These are phyloP conservation scores for Halcyon badia DNA, from an alignment of 2,797 vertebrate genomes.

Conservation along the genomic window DNA sequence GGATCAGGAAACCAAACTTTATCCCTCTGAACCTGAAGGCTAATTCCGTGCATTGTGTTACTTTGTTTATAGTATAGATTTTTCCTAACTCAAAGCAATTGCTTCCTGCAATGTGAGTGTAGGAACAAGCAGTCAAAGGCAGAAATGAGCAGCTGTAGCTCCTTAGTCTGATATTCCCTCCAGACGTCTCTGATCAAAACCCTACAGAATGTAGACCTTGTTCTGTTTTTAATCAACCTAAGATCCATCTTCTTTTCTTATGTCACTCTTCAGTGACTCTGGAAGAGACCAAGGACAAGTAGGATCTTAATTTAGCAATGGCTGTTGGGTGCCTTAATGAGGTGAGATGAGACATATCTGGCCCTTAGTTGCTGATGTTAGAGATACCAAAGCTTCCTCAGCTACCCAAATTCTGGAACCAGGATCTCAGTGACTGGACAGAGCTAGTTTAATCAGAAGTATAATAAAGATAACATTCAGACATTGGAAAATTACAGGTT, in stretches of 20 bases:
- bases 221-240: neutral
- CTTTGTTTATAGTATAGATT: neutral
- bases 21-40: neutral
- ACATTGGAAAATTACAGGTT: rapidly evolving
- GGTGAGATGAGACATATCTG: neutral
- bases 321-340: neutral
- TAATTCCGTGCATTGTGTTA: neutral
- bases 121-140: neutral
- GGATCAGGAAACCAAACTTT: neutral
- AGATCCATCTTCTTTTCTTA: neutral
- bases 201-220: neutral
- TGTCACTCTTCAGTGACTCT: neutral
- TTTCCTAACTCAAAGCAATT: neutral
- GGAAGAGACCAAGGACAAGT: neutral
- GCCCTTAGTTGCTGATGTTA: rapidly evolving
- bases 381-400: neutral
- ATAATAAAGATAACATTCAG: neutral
- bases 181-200: neutral
- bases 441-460: neutral
- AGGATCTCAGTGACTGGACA: neutral
- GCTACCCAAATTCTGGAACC: neutral
- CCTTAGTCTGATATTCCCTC: neutral
- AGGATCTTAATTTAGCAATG: neutral
- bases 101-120: neutral
- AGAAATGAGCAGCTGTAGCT: neutral